Evolutionary conservation across 1,140 invertebrate genomes (phyloP), one percentile per base, ranked within the genome.

Genomic region (Eumaeus atala): DNA sequence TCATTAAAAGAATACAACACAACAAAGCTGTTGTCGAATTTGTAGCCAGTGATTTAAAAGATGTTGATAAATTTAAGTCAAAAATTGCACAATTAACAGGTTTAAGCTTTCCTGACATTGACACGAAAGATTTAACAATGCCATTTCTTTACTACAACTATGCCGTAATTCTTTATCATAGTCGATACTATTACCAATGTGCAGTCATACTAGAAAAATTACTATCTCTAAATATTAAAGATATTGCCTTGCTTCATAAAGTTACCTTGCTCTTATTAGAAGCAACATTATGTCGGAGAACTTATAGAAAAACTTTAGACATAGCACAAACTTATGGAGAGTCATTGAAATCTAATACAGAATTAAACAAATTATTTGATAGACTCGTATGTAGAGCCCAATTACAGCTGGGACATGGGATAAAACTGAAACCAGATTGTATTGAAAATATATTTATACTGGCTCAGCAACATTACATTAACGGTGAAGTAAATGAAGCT

Each of bases 111-210:
- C 79, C 76, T 14, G 77, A 82, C 34, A 73, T 85, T n/a, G 81
- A 87, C 21, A 64, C 73, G 14, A 77, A 90, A 52, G 80, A 92
- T 47, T 77, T 90, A 5, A 72, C 51, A 21, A 62, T 66, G 3
- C 74, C 89, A 0, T 86, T 93, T 67, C 82, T 91, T 14, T 89
- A 91, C 48, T 97, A 94, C 74, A 97, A 96, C 77, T 93, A 95
- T 70, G 94, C 95, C 1, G 91, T 97, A 1, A 70, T 96, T 9
- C 88, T 95, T 3, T 97, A 93, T 77, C 94, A 96, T 67, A 90
- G 92, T 0, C 90, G 91, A 55, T 93, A 97, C 73, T 95, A 95
- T 74, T 91, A 91, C 44, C 89, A 92, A 53, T 92, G 95, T 6
- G 78, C 95, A 11, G 89, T 91, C 16, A 90, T 96, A 44, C 87